Conservation (phyloP, 2,888 invertebrate genomes). For the Escarpia spicata region DNA sequence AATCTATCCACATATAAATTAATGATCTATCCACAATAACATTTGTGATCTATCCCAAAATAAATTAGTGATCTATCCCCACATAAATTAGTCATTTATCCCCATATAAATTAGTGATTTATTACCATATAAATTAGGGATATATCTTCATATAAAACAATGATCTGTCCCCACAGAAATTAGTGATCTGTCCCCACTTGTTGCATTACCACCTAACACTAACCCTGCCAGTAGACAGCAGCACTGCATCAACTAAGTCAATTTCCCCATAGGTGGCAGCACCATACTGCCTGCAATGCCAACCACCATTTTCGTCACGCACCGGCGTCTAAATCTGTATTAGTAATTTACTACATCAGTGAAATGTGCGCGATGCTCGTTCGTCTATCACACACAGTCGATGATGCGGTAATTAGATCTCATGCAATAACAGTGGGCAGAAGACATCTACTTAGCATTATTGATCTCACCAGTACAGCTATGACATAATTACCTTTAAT, state of each 20-base stretch:
- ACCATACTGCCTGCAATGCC: neutral
- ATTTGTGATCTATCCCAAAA: too few relatives aligned
- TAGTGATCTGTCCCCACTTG: too few relatives aligned
- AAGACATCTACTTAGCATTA: neutral
- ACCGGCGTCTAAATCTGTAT: neutral
- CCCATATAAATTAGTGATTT: too few relatives aligned
- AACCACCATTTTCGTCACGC: neutral
- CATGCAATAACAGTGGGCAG: neutral
- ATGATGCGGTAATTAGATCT: neutral
- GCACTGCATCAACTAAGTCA: neutral
- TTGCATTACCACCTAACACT: too few relatives aligned
- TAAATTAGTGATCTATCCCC: too few relatives aligned
- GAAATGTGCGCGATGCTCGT: neutral
- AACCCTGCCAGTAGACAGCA: neutral
- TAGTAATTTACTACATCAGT: conserved; percentile 16
- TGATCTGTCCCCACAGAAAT: too few relatives aligned
- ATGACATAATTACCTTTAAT: conserved; percentile 6
- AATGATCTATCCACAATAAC: too few relatives aligned
- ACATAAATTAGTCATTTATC: too few relatives aligned
- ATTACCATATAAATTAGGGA: too few relatives aligned
- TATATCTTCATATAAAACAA: too few relatives aligned
- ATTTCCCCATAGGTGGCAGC: neutral
- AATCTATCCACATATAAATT: too few relatives aligned
- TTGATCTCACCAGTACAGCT: neutral
- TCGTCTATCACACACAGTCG: neutral